phyloP scores from a whole-genome alignment of 2,113 vertebrate species.

The Taurulus bubalis region DNA sequence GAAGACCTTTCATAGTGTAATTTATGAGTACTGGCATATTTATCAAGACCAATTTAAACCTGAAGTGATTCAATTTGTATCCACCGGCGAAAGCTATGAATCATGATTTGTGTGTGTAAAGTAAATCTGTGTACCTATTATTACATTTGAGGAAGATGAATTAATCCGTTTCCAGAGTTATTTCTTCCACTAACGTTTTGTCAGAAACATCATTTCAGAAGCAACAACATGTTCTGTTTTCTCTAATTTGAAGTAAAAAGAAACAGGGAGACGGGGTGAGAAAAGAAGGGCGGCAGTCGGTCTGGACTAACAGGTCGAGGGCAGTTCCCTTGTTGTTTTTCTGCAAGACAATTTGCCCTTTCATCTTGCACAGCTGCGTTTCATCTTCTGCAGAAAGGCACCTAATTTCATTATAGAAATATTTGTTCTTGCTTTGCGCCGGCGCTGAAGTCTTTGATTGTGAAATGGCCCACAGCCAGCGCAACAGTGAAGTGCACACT shows the following conservation, averaged over 20 bases:
- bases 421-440: constrained; percentile 61
- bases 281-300: constrained; percentile 13
- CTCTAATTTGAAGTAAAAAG: constrained; percentile 24
- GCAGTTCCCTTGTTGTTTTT: constrained; percentile 57
- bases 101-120: not conserved
- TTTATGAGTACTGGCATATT: not conserved
- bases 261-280: not conserved
- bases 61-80: not conserved
- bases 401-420: constrained; percentile 60
- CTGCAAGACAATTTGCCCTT: constrained; percentile 62
- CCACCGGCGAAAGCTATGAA: not conserved
- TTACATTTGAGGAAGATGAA: not conserved
- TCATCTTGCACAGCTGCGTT: constrained; percentile 72
- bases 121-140: not conserved
- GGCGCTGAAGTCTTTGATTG: constrained; percentile 32
- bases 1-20: not conserved
- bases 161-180: not conserved
- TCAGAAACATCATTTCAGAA: constrained; percentile 4
- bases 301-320: constrained; percentile 37
- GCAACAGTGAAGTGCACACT: constrained; percentile 28
- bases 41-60: not conserved
- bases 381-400: constrained; percentile 66
- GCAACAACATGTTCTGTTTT: constrained; percentile 9
- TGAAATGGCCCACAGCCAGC: constrained; percentile 33
- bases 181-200: not conserved